Evolutionary conservation across 2,113 vertebrate genomes (phyloP).

Genomic region (Xenopus borealis): DNA sequence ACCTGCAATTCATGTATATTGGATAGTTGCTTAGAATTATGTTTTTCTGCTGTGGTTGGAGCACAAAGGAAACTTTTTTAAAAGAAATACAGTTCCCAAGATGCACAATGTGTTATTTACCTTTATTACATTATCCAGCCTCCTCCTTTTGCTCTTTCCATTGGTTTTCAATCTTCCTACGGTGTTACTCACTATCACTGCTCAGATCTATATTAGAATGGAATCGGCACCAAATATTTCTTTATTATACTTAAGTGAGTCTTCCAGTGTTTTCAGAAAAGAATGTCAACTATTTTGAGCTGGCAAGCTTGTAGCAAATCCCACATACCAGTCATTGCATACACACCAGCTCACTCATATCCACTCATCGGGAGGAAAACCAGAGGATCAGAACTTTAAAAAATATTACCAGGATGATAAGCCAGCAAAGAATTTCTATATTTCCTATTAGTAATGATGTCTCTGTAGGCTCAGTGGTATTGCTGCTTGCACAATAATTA

Average conservation of each 20-base stretch:
- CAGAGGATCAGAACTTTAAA: not conserved
- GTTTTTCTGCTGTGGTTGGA: no score
- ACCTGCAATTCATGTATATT: no score
- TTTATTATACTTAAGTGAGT: not conserved
- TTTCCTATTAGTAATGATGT: not conserved
- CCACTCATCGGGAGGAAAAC: not conserved
- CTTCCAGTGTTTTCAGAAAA: not conserved
- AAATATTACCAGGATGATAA: not conserved
- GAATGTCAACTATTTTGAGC: not conserved
- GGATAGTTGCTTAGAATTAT: no score
- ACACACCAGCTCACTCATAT: not conserved
- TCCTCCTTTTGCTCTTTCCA: no score
- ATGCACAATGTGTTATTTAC: no score
- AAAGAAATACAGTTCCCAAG: no score
- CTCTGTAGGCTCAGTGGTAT: no score
- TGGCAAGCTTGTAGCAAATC: not conserved
- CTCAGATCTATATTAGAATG: not conserved
- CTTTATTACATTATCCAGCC: no score
- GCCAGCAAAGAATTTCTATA: not conserved
- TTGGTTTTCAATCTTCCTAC: no score
- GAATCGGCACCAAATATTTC: not conserved
- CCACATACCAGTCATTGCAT: constrained; percentile 8
- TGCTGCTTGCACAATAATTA: no score
- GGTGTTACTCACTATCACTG: no score
- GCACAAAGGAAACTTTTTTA: no score